Base-by-base conservation (phyloP, 2,113 vertebrate genomes). In the Tauraco erythrolophus region DNA sequence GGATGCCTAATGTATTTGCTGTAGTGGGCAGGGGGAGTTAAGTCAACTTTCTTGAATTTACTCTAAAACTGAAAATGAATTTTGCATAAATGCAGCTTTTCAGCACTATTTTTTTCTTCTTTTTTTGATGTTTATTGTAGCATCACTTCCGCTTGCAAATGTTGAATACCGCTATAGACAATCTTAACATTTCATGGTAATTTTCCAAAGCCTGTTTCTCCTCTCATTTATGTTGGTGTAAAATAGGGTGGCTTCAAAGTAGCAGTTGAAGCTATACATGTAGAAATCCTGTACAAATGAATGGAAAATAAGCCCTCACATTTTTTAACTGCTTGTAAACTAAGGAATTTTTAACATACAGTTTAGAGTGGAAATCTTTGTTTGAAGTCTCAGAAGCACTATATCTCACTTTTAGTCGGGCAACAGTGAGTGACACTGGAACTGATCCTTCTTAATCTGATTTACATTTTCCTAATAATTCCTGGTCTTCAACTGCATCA, bases 11-110 rank as follows among this genome's bases (percentile, higher is more conserved):
- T 25, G 56, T 48, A 76, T 75, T 71, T 72, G 70, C 41, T 14
- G 18, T 46, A 39, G 31, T 46, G 77, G 64, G 46, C 18, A 75
- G 79, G 87, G 78, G 96, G 45, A 80, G 43, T 19, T 24, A 54
- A 61, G 45, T 45, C 7, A 45, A 19, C 87, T 41, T 89, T n/a
- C 78, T 86, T 80, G 18, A 92, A 60, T 72, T 89, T 43, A 66
- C 7, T 31, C 92, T 87, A 96, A 97, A 97, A 88, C 76, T 78
- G 94, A 84, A 92, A 69, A 51, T 64, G 2, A 39, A 50, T 70
- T 89, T 91, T 56, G 11, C 48, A 68, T 10, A 91, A 95, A 82
- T 48, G 23, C 46, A 88, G 31, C 11, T 3, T 28, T 94, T 75
- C 46, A 58, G 35, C 27, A 18, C 12, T 46, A 23, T 23, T 51